Evolutionary conservation across 2,113 vertebrate species (phyloP).

Genomic region (Albula goreensis): DNA sequence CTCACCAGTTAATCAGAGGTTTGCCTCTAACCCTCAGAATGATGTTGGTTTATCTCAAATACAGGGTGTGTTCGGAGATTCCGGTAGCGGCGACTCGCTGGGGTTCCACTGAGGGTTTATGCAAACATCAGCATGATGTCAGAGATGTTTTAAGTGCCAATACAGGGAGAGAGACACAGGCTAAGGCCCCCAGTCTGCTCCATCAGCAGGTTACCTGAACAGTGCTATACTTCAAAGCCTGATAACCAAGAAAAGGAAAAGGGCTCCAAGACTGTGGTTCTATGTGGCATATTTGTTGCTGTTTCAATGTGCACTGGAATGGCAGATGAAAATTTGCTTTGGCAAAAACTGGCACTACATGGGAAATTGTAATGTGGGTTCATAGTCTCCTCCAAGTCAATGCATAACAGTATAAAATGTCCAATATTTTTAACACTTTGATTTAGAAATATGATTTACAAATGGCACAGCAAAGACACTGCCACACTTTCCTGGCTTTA

Average conservation of each 20-base stretch:
- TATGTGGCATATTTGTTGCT: too few relatives aligned
- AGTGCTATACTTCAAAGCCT: too few relatives aligned
- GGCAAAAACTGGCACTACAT: too few relatives aligned
- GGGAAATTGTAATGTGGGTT: too few relatives aligned
- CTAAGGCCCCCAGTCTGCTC: not conserved
- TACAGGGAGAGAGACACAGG: not conserved
- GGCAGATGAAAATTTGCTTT: too few relatives aligned
- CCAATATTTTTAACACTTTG: too few relatives aligned
- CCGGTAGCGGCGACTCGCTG: not conserved
- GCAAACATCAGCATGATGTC: not conserved
- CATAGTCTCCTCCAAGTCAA: not conserved
- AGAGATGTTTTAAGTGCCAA: not conserved
- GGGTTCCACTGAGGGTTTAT: not conserved
- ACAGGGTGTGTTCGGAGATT: not conserved
- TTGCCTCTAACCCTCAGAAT: not conserved
- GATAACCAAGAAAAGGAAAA: too few relatives aligned
- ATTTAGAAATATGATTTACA: too few relatives aligned
- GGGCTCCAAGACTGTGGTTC: too few relatives aligned
- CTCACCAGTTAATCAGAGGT: not conserved
- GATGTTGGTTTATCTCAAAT: not conserved
- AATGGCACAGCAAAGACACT: too few relatives aligned
- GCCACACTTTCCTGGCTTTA: too few relatives aligned
- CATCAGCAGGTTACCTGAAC: not conserved
- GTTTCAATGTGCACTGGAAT: too few relatives aligned
- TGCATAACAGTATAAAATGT: not conserved